Base-by-base conservation (phyloP, 1,140 invertebrate species). In the Sitodiplosis mosellana region DNA sequence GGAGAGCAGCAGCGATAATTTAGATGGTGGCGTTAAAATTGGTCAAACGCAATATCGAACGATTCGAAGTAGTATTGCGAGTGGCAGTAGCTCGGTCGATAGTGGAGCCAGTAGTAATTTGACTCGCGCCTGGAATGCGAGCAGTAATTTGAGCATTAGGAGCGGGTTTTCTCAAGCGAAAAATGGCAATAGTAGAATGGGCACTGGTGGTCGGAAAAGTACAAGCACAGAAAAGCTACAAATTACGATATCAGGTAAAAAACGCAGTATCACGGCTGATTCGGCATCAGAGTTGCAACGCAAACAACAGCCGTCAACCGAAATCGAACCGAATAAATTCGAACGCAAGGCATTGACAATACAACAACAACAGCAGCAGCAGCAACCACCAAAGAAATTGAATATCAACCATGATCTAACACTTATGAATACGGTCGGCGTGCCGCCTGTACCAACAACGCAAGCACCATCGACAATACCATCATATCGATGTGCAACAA, bases 241-340 rank as follows among this genome's bases (percentile, higher is more conserved):
- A 52, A 61, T 61, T 48, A 61, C 59, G 49, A 61, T 61, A 43
- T 56, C 56, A 14, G 59, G 59, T 45, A 60, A 61, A 53, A 62
- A 61, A 55, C 51, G 59, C 21, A 57, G 59, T 47, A 46, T 37
- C 19, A 19, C 27, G 14, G 14, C 14, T 15, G 27, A 37, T 38
- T n/a, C 36, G 17, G 36, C 12, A 38, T 38, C 12, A 3, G 17
- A 38, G 36, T 14, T 38, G 36, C 36, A 38, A 38, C 17, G 17
- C 36, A 17, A n/a, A 38, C 12, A 38, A 38, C 36, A 38, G 5
- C 14, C 17, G 12, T n/a, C 12, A 45, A 22, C 19, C 11, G 22
- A 45, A 22, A 33, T 12, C 8, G 22, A 15, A 45, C 14, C 21
- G 20, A 27, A 2, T 2, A 22, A 27, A 43, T 7, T 15, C 3